Evolutionary conservation across 2,888 invertebrate species (phyloP).

Genomic region (Erebia ligea): DNA sequence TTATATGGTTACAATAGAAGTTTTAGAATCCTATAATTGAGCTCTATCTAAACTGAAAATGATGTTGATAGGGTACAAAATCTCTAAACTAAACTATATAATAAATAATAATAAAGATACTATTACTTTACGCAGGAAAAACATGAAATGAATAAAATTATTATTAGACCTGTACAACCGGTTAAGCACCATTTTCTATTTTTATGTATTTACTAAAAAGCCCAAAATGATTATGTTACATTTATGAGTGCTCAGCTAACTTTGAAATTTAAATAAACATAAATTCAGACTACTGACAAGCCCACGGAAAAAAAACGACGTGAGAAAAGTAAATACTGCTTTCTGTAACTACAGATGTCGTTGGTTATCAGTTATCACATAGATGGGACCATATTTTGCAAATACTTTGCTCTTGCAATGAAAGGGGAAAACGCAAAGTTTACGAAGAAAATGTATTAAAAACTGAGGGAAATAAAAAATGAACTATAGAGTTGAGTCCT

Average conservation of each 20-base stretch:
- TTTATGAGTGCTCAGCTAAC: background rate
- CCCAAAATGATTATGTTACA: slow-evolving; percentile 1
- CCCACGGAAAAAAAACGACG: slow-evolving; percentile 53
- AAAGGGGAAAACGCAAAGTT: background rate
- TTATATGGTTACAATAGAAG: too few relatives aligned
- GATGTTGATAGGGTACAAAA: too few relatives aligned
- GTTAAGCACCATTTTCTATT: background rate
- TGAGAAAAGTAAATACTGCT: slow-evolving; percentile 79
- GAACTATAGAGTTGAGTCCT: background rate
- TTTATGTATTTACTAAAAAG: background rate
- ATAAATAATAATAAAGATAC: too few relatives aligned
- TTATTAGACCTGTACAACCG: too few relatives aligned
- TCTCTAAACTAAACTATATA: too few relatives aligned
- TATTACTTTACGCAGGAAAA: too few relatives aligned
- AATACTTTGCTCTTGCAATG: slow-evolving; percentile 48
- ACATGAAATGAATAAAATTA: too few relatives aligned
- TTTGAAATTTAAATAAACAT: slow-evolving; percentile 10
- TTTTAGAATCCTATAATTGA: too few relatives aligned
- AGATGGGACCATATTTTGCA: slow-evolving; percentile 66
- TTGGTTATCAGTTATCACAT: slow-evolving; percentile 67
- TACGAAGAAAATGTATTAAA: background rate
- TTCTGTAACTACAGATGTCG: slow-evolving; percentile 67
- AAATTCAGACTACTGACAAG: slow-evolving; percentile 56
- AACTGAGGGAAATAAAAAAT: slow-evolving; percentile 2
- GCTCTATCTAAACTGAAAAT: too few relatives aligned